These are phyloP conservation scores for Clarias platycephalus DNA, from an alignment of 2,797 vertebrate species.

Conservation along the genomic window DNA sequence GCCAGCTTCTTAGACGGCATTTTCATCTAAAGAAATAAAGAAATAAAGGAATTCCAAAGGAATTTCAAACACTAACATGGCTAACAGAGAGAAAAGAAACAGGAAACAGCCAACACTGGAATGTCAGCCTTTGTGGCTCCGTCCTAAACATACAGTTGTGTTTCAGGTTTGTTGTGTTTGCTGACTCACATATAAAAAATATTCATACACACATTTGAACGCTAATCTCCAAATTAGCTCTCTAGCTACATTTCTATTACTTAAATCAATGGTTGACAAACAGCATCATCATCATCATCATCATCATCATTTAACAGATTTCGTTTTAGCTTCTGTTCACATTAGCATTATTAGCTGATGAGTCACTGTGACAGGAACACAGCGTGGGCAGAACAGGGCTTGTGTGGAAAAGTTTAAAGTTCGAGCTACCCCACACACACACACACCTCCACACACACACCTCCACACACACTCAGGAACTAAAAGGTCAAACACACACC, in stretches of 20 bases:
- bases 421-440: neutral
- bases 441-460: slow-evolving; percentile 13
- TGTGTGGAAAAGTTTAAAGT: neutral
- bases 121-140: neutral
- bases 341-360: neutral
- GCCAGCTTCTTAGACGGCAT: slow-evolving; percentile 94
- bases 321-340: neutral
- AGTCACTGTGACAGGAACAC: neutral
- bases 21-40: slow-evolving; percentile 85
- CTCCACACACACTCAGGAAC: no score
- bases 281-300: neutral
- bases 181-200: neutral
- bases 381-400: neutral
- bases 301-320: neutral
- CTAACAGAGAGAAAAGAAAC: neutral
- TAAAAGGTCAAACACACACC: slow-evolving; percentile 33
- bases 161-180: neutral
- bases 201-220: neutral
- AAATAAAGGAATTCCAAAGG: neutral
- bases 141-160: no score
- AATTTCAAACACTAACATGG: neutral
- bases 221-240: neutral
- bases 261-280: no score
- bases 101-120: neutral
- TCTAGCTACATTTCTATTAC: neutral